Percentiles rank a stretch among this genome's conserved stretches.
phyloP scores from a whole-genome alignment of 2,888 invertebrate species.

The Coenonympha glycerion region DNA sequence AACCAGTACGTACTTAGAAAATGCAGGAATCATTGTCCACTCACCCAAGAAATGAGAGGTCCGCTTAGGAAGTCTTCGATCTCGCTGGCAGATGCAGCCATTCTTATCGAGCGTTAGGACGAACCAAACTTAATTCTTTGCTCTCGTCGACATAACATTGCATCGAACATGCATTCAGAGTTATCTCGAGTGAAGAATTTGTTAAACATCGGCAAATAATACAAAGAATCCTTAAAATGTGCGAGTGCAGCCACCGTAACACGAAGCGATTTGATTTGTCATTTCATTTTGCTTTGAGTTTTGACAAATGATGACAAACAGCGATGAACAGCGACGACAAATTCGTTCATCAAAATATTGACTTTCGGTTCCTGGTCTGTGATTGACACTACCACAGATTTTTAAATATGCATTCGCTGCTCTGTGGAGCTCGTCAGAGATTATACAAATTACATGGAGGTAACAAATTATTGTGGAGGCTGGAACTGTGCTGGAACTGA shows the following conservation, averaged over 20 bases:
- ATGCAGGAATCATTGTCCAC: conserved; percentile 65
- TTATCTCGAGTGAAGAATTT: conserved; percentile 39
- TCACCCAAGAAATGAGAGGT: conserved; percentile 91
- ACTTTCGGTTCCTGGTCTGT: too few species aligned
- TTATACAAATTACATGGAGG: too few species aligned
- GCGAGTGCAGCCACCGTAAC: conserved; percentile 35
- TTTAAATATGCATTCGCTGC: too few species aligned
- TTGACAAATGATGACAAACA: conserved; percentile 9
- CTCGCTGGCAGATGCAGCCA: conserved; percentile 81
- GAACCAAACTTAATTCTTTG: conserved; percentile 51
- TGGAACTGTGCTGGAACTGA: too few species aligned
- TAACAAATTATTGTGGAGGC: too few species aligned
- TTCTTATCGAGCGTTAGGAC: conserved; percentile 64
- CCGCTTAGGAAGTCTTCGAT: conserved; percentile 89
- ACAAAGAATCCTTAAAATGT: conserved; percentile 36
- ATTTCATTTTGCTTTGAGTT: too few species aligned
- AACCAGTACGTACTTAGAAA: too few species aligned
- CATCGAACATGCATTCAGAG: conserved; percentile 46
- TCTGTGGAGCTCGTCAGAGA: too few species aligned
- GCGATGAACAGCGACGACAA: not conserved
- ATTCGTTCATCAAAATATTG: too few species aligned
- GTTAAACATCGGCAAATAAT: conserved; percentile 56
- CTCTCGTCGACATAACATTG: conserved; percentile 52
- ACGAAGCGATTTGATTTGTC: too few species aligned
- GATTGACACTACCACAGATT: too few species aligned